Base-by-base conservation (phyloP, 2,888 invertebrate genomes). In the Dexiosoma caninum region DNA sequence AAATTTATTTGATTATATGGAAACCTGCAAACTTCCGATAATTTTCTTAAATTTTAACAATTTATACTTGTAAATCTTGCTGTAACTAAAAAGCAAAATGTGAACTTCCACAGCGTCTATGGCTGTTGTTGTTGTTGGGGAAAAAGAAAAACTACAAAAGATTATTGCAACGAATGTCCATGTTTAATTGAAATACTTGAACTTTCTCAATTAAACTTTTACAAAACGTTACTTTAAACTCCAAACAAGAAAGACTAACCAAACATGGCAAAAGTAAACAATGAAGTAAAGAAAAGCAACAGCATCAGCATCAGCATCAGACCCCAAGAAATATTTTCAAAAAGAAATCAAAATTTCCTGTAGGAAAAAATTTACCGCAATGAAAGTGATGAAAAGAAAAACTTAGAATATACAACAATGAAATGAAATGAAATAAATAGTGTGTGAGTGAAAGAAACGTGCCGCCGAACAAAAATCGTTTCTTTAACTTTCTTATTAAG, bases 161-260 rank as follows among this genome's bases (percentile, higher is more conserved):
- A 49, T 59, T 46, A 32, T 85, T 85, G 85, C 86, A 86, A 86
- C 88, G 84, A 87, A 86, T 87, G 89, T 89, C 86, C 88, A 84
- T 85, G 87, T 87, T 89, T 89, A 89, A 89, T 89, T 89, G 89
- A 89, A 89, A 89, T 89, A 89, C 89, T 87, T 86, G 85, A 89
- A 89, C 89, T 89, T 89, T 89, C 89, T 86, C 89, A 89, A 89
- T 89, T 89, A 89, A 89, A 89, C 88, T 89, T 89, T 89, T 87
- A 85, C 85, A 85, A n/a, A 84, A 85, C 84, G 86, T 86, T 85
- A 81, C 78, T 77, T 53, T 49, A 49, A 60, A 70, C 70, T 78
- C 72, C 44, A 70, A 76, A 71, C 21, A 57, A 57, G 23, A 23
- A 57, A 57, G n/a, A 53, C 37, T 12, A 40, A 55, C 30, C n/a